Percentiles rank a stretch among this genome's conserved stretches.
Evolutionary conservation across 2,888 invertebrate species (phyloP).

Genomic region (Leptogaster cylindrica): DNA sequence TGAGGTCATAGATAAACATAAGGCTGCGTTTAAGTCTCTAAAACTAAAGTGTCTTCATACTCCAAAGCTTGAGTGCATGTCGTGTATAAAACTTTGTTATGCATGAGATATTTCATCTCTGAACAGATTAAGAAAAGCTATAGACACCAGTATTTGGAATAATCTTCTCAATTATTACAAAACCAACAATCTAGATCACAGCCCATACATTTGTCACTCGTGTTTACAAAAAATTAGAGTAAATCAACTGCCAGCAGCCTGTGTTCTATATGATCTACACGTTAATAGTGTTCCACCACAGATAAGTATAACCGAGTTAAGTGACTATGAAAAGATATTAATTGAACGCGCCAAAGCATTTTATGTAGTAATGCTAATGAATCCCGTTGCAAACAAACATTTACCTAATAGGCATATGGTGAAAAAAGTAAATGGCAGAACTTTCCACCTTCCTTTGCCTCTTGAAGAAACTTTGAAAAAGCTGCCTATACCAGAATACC

Average conservation of each 20-base stretch:
- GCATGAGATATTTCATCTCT: too few species aligned
- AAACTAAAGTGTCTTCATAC: too few species aligned
- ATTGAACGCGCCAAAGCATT: conserved; percentile 56
- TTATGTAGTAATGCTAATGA: conserved; percentile 52
- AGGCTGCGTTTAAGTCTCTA: too few species aligned
- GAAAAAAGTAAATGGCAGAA: conserved; percentile 15
- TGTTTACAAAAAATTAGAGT: conserved; percentile 46
- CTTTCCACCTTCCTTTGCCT: conserved; percentile 55
- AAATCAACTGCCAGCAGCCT: conserved; percentile 49
- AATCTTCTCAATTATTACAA: too few species aligned
- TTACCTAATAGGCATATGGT: conserved; percentile 50
- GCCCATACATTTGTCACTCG: conserved; percentile 38
- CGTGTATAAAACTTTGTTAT: too few species aligned
- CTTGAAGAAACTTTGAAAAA: conserved; percentile 54
- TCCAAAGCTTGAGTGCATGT: too few species aligned
- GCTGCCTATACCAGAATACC: conserved; percentile 50
- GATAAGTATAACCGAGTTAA: conserved; percentile 47
- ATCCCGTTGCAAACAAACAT: conserved; percentile 52
- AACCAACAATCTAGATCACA: too few species aligned
- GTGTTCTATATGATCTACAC: conserved; percentile 50
- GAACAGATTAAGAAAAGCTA: too few species aligned
- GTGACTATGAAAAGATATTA: conserved; percentile 51
- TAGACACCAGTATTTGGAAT: too few species aligned
- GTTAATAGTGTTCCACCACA: conserved; percentile 44
- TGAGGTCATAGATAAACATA: too few species aligned